Evolutionary conservation across 1,140 invertebrate species (phyloP).

Genomic region (Nilaparvata lugens): DNA sequence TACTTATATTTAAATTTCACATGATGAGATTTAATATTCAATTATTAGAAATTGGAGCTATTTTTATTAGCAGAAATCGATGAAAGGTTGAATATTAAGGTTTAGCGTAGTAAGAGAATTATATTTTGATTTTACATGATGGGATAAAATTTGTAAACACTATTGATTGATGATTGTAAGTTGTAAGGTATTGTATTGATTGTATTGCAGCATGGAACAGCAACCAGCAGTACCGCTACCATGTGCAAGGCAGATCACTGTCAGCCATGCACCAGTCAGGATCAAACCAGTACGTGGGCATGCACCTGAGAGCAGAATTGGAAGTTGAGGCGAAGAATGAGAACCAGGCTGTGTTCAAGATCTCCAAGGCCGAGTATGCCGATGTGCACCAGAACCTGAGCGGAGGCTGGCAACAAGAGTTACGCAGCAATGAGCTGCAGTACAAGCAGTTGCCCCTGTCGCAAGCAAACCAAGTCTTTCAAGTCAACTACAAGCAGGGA

Average conservation of each 20-base stretch:
- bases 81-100: too few species aligned
- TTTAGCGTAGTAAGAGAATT: too few species aligned
- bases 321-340: slow-evolving; percentile 39
- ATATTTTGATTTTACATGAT: too few species aligned
- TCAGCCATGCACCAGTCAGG: slow-evolving; percentile 40
- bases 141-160: too few species aligned
- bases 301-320: slow-evolving; percentile 43
- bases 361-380: slow-evolving; percentile 43
- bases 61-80: too few species aligned
- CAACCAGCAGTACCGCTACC: slow-evolving; percentile 48
- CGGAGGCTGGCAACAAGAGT: slow-evolving; percentile 36
- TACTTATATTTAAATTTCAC: too few species aligned
- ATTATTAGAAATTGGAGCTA: too few species aligned
- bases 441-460: slow-evolving; percentile 39
- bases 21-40: too few species aligned
- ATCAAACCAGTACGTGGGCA: slow-evolving; percentile 41
- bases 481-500: slow-evolving; percentile 48
- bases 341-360: slow-evolving; percentile 26
- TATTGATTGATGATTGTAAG: too few species aligned
- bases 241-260: slow-evolving; percentile 46
- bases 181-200: too few species aligned
- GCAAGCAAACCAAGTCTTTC: slow-evolving; percentile 43
- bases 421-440: slow-evolving; percentile 38
- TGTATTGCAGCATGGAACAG: slow-evolving; percentile 44
- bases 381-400: slow-evolving; percentile 43